Percentiles rank a stretch among this genome's conserved stretches.
phyloP scores from a whole-genome alignment of 2,113 vertebrate genomes.

The Macrotus californicus region DNA sequence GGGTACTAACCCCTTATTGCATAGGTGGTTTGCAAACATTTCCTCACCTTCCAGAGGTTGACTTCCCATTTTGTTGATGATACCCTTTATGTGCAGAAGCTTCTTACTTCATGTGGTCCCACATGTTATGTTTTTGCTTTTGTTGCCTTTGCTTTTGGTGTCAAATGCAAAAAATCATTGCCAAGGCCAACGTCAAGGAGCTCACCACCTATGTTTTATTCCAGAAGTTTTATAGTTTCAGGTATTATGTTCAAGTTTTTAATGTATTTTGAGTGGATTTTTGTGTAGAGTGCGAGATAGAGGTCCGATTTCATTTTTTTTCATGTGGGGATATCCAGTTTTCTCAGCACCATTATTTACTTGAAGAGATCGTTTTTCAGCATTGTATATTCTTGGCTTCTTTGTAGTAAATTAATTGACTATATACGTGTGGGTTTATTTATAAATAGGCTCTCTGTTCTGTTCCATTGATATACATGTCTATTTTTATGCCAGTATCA shows the following conservation, averaged over 20 bases:
- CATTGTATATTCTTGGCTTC: background rate
- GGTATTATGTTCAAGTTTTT: background rate
- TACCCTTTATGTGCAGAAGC: background rate
- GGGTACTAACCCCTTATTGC: background rate
- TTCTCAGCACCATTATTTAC: background rate
- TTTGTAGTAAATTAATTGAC: background rate
- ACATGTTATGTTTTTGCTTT: background rate
- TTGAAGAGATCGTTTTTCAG: background rate
- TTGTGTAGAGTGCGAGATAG: background rate
- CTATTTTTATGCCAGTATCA: background rate
- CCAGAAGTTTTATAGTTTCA: background rate
- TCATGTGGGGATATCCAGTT: background rate
- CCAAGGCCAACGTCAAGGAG: background rate
- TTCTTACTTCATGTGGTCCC: background rate
- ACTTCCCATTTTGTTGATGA: background rate
- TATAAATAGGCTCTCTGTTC: background rate
- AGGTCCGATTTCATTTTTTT: background rate
- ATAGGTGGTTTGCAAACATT: background rate
- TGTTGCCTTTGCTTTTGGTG: background rate
- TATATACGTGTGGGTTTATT: background rate
- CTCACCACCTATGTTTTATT: background rate
- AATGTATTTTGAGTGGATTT: background rate
- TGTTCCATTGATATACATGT: background rate
- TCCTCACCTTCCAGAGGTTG: background rate
- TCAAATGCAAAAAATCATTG: background rate